A percentile compares a stretch with the other conserved stretches of the same genome.
Evolutionary conservation across 1,140 invertebrate genomes (phyloP).

Genomic region (Proctacanthus coquilletti): DNA sequence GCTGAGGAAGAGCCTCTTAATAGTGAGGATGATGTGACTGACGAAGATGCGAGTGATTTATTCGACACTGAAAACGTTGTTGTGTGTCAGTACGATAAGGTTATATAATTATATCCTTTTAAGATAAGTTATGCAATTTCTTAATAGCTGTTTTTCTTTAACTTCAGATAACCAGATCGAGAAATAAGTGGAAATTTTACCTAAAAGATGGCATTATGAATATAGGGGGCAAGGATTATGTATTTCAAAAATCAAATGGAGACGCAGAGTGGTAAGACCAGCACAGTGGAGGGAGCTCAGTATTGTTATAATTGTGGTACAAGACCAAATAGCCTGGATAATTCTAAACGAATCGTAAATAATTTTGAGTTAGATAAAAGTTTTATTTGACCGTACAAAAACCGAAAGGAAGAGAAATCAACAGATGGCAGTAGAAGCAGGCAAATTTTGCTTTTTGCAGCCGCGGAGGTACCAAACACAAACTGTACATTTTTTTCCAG

Average conservation of each 20-base stretch:
- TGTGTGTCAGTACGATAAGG: conserved; percentile 98
- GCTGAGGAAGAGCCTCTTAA: conserved; percentile 85
- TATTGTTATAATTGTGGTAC: too few relatives aligned
- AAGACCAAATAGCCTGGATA: too few relatives aligned
- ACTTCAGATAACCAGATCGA: conserved; percentile 77
- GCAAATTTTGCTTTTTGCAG: too few relatives aligned
- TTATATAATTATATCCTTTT: conserved; percentile 24
- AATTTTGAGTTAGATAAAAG: too few relatives aligned
- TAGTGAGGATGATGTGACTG: conserved; percentile 91
- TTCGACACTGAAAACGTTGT: conserved; percentile 98
- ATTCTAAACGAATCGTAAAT: too few relatives aligned
- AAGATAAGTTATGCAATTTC: neutral
- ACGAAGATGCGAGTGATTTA: conserved; percentile 86
- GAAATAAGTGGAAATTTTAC: conserved; percentile 99
- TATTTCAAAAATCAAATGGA: conserved; percentile 96
- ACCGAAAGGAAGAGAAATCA: too few relatives aligned
- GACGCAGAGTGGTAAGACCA: conserved; percentile 98
- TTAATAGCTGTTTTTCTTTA: neutral
- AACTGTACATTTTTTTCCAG: too few relatives aligned
- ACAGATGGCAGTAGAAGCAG: too few relatives aligned
- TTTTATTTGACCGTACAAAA: too few relatives aligned
- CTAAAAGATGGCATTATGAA: conserved; percentile 99
- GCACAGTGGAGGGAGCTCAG: too few relatives aligned
- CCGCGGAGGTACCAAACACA: too few relatives aligned
- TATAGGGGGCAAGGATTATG: conserved; percentile 92